These are phyloP conservation scores for Periophthalmodon schlosseri DNA, from an alignment of 2,113 vertebrate genomes.

Conservation along the genomic window DNA sequence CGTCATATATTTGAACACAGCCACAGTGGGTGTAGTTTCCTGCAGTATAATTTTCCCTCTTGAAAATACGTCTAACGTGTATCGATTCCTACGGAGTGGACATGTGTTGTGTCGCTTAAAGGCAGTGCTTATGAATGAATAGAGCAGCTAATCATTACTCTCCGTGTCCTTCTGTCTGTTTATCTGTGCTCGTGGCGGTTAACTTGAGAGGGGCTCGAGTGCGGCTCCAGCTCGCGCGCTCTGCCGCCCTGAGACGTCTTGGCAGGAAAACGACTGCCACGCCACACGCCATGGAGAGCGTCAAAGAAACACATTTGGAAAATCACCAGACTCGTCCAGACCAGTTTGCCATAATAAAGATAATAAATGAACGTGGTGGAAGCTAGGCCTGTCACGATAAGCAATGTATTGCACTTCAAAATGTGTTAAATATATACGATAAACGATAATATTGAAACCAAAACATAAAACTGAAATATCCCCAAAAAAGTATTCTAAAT, in stretches of 20 bases:
- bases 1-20: not conserved
- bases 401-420: no score
- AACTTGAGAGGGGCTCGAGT: conserved; percentile 11
- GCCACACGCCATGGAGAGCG: conserved; percentile 17
- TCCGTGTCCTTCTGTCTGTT: not conserved
- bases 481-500: no score
- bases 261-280: conserved; percentile 15
- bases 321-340: not conserved
- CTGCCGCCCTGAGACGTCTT: not conserved
- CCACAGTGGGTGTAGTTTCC: not conserved
- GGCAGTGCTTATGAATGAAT: not conserved
- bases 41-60: not conserved
- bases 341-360: not conserved
- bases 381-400: no score
- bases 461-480: no score
- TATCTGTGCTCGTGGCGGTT: not conserved
- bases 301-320: not conserved
- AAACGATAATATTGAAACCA: no score
- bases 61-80: not conserved
- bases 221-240: not conserved
- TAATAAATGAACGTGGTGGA: not conserved
- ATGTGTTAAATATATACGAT: no score
- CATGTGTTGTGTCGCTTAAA: not conserved
- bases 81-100: not conserved
- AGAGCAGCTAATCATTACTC: conserved; percentile 3